Evolutionary conservation across 2,797 vertebrate species (phyloP), one percentile per base, ranked within the genome.

Genomic region (Micropoecilia bifurca): DNA sequence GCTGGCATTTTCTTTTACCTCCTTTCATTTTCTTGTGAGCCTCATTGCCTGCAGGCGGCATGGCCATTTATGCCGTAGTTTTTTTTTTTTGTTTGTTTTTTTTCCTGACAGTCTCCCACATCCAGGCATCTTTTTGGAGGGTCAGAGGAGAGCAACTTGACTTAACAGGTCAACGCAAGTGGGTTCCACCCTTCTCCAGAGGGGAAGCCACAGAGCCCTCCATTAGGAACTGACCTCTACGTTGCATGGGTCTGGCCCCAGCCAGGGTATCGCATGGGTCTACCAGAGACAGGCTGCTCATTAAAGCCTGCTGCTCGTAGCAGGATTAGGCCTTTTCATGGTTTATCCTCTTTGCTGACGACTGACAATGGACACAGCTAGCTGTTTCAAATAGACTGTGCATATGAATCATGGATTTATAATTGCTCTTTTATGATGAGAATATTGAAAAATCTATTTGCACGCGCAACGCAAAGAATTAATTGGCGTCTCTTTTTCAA

Each of bases 111-210:
- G 86, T 94, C 92, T 93, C 91, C 91, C 89, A 92, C 92, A 90
- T 92, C 85, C 86, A 90, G 85, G 81, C 85, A 88, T 93, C 93
- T 94, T 94, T 93, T 87, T 59, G 91, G 92, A 82, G 93, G 95
- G 94, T 96, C 95, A 95, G 90, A 87, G 88, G 92, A 94, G 90
- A 94, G 93, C 93, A 94, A 95, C 93, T 95, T 95, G 93, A 95
- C 95, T 96, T 96, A 95, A 94, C 94, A 92, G 95, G 95, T 95
- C 95, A 96, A 91, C 76, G 82, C 92, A 91, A 95, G 93, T 94
- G 92, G 94, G 92, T 92, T 89, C 93, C 95, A 89, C 95, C 94
- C 93, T 94, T 93, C 93, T 94, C 92, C 89, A 89, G 91, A 94
- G 94, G 92, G 92, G 90, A 92, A 90, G 92, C 91, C 91, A 93